Percentiles rank a stretch among this genome's conserved stretches.
These are phyloP conservation scores for Lamellibrachia columna DNA, from an alignment of 2,888 invertebrate genomes.

Conservation along the genomic window DNA sequence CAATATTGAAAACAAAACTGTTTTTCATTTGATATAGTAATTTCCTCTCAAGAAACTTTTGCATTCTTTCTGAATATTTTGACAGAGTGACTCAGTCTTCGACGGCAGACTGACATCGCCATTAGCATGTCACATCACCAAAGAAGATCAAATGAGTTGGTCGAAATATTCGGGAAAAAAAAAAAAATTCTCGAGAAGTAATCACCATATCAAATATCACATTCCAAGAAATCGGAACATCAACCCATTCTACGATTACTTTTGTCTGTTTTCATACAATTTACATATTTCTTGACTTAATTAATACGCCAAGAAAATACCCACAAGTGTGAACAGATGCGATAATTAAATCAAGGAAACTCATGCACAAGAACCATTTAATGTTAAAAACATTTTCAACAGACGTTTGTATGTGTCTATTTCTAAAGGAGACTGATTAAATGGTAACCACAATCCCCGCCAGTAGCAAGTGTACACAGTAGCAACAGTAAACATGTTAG, in stretches of 20 bases:
- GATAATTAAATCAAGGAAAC: neutral
- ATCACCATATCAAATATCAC: neutral
- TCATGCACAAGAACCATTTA: neutral
- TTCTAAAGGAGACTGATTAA: neutral
- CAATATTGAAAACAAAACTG: too few species aligned
- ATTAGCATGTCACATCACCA: too few species aligned
- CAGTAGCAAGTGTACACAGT: neutral
- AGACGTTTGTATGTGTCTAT: neutral
- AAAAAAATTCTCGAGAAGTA: neutral
- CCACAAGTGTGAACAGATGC: neutral
- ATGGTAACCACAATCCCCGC: neutral
- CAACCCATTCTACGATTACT: neutral
- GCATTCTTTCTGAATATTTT: too few species aligned
- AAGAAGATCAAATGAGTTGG: too few species aligned
- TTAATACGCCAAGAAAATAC: neutral
- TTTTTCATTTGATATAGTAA: too few species aligned
- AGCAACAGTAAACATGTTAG: neutral
- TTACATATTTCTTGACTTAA: neutral
- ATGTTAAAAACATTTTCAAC: neutral
- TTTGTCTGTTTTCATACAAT: neutral
- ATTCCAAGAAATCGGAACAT: neutral
- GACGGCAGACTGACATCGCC: too few species aligned
- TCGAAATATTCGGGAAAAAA: too few species aligned
- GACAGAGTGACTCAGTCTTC: too few species aligned
- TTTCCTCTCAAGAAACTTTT: too few species aligned